Evolutionary conservation across 92 coral and sea anemone genomes (phyloP).

Genomic region (Zoanthus sociatus): DNA sequence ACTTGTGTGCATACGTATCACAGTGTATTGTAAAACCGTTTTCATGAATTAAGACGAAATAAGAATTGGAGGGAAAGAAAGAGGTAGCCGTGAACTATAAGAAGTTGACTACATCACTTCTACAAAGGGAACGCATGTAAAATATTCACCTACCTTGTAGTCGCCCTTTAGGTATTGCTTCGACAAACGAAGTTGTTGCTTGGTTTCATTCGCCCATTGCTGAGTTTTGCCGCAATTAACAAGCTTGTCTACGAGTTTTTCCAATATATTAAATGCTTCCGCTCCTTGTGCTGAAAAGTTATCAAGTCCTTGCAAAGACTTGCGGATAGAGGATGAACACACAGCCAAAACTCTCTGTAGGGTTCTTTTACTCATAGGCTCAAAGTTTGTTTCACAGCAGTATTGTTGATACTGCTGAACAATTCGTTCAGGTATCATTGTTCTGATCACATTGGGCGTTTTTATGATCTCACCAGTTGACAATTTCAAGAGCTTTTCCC

Average conservation of each 20-base stretch:
- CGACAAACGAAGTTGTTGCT: conserved; percentile 43
- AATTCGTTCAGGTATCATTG: conserved; percentile 55
- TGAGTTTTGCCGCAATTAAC: conserved; percentile 33
- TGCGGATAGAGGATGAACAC: conserved; percentile 55
- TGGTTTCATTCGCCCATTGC: conserved; percentile 44
- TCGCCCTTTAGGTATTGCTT: conserved; percentile 63
- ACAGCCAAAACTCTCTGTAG: conserved; percentile 41
- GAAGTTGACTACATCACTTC: neutral
- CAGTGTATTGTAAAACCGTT: neutral
- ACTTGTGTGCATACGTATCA: neutral
- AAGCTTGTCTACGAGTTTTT: conserved; percentile 53
- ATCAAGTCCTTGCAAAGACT: conserved; percentile 62
- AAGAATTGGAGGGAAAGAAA: too few species aligned
- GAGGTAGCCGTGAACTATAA: neutral
- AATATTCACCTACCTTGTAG: conserved; percentile 42
- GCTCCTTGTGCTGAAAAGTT: conserved; percentile 63
- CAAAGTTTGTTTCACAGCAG: conserved; percentile 42
- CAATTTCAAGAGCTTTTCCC: conserved; percentile 51
- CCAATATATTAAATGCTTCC: conserved; percentile 55
- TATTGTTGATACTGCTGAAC: conserved; percentile 50
- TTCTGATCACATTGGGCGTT: conserved; percentile 58
- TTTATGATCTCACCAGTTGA: conserved; percentile 53
- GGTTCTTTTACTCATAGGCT: conserved; percentile 48
- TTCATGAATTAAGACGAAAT: too few species aligned
- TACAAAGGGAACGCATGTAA: neutral